Evolutionary conservation across 2,888 invertebrate species (phyloP).

Genomic region (Meganola albula): DNA sequence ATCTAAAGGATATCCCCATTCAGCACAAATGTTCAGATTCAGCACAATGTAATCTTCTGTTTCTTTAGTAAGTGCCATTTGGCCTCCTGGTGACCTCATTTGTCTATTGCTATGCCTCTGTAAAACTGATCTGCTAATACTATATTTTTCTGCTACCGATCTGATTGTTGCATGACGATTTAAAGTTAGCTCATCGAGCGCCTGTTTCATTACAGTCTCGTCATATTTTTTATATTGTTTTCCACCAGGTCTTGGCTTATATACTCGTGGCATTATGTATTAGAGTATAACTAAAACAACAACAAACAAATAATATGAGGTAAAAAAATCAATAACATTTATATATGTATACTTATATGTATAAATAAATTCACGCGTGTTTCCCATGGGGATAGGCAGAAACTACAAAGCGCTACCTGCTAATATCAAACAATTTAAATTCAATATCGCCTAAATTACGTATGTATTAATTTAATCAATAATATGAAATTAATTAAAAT

Average conservation of each 20-base stretch:
- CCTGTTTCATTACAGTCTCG: neutral
- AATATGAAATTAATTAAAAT: no score
- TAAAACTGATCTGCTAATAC: constrained; percentile 16
- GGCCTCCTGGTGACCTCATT: constrained; percentile 19
- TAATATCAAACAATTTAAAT: no score
- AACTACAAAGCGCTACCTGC: no score
- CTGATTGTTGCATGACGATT: no score
- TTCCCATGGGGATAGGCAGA: no score
- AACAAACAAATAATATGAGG: no score
- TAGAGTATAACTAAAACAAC: no score
- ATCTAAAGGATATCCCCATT: constrained; percentile 21
- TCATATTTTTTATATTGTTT: neutral
- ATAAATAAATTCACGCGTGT: no score
- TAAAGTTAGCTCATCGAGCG: neutral
- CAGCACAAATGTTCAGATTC: constrained; percentile 16
- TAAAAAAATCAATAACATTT: no score
- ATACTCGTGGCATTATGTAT: neutral
- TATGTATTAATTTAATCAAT: no score
- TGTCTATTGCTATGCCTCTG: constrained; percentile 12
- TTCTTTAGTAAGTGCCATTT: constrained; percentile 12
- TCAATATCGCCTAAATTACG: no score
- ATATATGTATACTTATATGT: no score
- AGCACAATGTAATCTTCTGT: constrained; percentile 11
- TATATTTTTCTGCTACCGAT: constrained; percentile 5
- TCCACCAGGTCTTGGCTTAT: neutral